Conservation (phyloP, 2,797 vertebrate species). For the Hydrolagus colliei region DNA sequence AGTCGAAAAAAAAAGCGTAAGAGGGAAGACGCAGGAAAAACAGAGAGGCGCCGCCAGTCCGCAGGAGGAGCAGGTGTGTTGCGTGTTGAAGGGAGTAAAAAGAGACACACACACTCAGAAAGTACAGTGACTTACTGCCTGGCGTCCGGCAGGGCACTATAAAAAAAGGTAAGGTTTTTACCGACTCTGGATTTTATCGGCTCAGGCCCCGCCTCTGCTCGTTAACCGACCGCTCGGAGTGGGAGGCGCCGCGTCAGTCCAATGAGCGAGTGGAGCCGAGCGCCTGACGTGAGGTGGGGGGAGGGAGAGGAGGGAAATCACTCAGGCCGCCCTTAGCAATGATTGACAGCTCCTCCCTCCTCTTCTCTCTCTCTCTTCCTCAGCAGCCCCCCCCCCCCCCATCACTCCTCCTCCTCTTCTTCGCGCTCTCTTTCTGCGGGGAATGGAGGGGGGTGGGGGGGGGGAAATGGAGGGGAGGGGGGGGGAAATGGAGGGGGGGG, state of each 20-base stretch:
- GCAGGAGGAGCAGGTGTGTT: neutral
- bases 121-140: too few species aligned
- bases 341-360: too few species aligned
- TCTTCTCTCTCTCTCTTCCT: neutral
- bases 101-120: too few species aligned
- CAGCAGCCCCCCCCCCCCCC: neutral
- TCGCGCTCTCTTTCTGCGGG: neutral
- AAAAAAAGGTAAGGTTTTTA: neutral
- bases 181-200: conserved; percentile 24
- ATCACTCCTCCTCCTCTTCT: neutral
- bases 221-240: neutral
- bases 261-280: conserved; percentile 53
- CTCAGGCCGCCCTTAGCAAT: conserved; percentile 12
- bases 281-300: conserved; percentile 35
- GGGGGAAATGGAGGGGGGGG: neutral
- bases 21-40: neutral
- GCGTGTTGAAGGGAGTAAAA: too few species aligned
- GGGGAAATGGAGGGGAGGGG: neutral
- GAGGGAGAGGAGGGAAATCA: too few species aligned
- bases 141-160: too few species aligned
- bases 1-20: neutral
- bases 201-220: neutral
- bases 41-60: neutral
- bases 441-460: too few species aligned
- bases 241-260: conserved; percentile 38